Base-by-base conservation (phyloP, 2,888 invertebrate species). In the Julus scanicus region DNA sequence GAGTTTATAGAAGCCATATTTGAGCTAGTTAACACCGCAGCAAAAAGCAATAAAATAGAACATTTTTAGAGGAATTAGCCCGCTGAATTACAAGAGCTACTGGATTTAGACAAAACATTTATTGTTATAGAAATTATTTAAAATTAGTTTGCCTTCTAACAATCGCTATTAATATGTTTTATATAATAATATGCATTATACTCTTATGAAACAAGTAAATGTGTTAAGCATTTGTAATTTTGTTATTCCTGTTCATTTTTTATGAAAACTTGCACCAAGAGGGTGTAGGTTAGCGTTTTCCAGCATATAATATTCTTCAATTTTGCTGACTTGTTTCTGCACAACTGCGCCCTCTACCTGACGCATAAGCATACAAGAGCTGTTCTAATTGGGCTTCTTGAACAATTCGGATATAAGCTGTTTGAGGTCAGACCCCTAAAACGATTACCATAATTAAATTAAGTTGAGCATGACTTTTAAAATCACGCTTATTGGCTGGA, bases 391-490 rank as follows among this genome's bases (percentile, higher is more conserved):
- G 8, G 37, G 44, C 44, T 44, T 44, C 44, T 44, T 44, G 44
- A 44, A 80, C 13, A 80, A 80, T 37, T 80, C 80, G 37, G 13
- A 39, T 80, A 13, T 80, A 29, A 4, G 37, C 37, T 11, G 44
- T 71, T 13, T 8, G 80, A 80, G 80, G 80, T 80, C 29, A 80
- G 80, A 37, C 29, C 80, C 80, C 80, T 80, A 80, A 39, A 80
- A 39, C 80, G 37, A 80, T 80, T 80, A 80, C 37, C 80, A 29
- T 80, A 39, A 80, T 80, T 80, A 80, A 80, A 80, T 80, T 80
- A 80, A 80, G 80, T 29, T 80, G 80, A 80, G 80, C 80, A 80
- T 80, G 80, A 80, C 80, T 80, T 80, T 80, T 37, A 80, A 80
- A 71, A 71, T 71, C 80, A 15, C 37, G 63, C 17, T n/a, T 63